Conservation (phyloP, 2,797 vertebrate genomes). For the Pelobates cultripes region DNA sequence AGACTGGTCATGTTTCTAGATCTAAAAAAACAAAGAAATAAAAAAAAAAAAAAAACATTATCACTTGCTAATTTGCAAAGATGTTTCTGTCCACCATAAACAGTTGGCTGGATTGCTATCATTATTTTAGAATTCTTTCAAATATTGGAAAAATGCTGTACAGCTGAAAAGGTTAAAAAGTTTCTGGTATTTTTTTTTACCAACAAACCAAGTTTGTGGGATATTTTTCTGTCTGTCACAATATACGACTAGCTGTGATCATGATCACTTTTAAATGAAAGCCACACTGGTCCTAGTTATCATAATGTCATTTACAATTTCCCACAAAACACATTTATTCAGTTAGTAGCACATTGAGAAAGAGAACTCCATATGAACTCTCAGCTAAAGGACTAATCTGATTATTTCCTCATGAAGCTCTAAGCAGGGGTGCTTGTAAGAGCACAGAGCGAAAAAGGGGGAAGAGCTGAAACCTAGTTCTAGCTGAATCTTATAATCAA, state of each 20-base stretch:
- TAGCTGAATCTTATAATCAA: conserved; percentile 81
- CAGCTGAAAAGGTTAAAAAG: no score
- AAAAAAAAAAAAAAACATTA: no score
- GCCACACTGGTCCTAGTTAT: conserved; percentile 80
- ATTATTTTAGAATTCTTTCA: no score
- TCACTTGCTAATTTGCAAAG: no score
- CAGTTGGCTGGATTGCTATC: no score
- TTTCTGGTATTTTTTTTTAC: not conserved
- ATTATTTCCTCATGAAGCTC: conserved; percentile 86
- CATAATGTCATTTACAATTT: conserved; percentile 86
- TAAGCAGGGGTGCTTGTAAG: conserved; percentile 82
- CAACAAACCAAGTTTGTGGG: no score
- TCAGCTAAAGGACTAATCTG: conserved; percentile 78
- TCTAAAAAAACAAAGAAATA: no score
- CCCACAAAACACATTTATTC: conserved; percentile 82
- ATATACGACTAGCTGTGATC: conserved; percentile 59
- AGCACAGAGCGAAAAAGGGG: conserved; percentile 66
- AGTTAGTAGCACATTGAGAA: conserved; percentile 80
- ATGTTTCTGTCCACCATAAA: no score
- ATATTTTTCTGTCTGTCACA: no score
- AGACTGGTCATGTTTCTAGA: no score
- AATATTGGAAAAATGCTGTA: no score
- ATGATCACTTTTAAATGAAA: conserved; percentile 83
- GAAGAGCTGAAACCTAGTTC: conserved; percentile 64
- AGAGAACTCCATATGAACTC: conserved; percentile 84